Percentiles rank a stretch among this genome's conserved stretches.
Evolutionary conservation across 2,797 vertebrate species (phyloP).

Genomic region (Danio aesculapii): DNA sequence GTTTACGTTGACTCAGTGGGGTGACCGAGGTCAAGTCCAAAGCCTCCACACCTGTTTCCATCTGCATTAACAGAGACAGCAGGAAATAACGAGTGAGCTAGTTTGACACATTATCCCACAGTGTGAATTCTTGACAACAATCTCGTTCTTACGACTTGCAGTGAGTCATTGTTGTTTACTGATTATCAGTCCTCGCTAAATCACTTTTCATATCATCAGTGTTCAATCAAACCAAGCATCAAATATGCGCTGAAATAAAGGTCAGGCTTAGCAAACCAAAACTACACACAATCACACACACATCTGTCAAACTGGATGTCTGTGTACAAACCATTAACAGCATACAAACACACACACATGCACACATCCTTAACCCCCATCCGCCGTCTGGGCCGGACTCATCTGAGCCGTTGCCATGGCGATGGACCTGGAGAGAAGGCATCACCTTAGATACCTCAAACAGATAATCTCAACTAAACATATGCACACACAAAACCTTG

Average conservation of each 20-base stretch:
- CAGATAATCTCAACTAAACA: conserved; percentile 63
- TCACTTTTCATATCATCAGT: conserved; percentile 15
- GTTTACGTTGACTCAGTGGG: conserved; percentile 41
- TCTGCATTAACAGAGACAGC: conserved; percentile 17
- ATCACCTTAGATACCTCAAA: conserved; percentile 63
- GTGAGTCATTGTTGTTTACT: not conserved
- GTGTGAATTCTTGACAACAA: not conserved
- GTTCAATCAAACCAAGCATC: not conserved
- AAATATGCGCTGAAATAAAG: conserved; percentile 2
- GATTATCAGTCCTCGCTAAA: not conserved
- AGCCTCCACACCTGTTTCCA: conserved; percentile 42
- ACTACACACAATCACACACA: conserved; percentile 4
- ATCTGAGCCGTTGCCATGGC: conserved; percentile 57
- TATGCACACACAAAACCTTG: conserved; percentile 37
- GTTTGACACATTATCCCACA: not conserved
- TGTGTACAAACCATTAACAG: conserved; percentile 9
- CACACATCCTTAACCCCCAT: conserved; percentile 49
- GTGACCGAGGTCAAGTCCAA: conserved; percentile 39
- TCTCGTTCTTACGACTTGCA: not conserved
- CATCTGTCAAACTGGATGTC: conserved; percentile 15
- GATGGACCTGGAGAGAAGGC: conserved; percentile 55
- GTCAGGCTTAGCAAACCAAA: conserved; percentile 36
- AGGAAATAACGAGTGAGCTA: not conserved
- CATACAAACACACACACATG: conserved; percentile 11
- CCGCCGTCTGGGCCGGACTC: conserved; percentile 53